Conservation (phyloP, 2,113 vertebrate species). For the Sinocyclocheilus anshuiensis region DNA sequence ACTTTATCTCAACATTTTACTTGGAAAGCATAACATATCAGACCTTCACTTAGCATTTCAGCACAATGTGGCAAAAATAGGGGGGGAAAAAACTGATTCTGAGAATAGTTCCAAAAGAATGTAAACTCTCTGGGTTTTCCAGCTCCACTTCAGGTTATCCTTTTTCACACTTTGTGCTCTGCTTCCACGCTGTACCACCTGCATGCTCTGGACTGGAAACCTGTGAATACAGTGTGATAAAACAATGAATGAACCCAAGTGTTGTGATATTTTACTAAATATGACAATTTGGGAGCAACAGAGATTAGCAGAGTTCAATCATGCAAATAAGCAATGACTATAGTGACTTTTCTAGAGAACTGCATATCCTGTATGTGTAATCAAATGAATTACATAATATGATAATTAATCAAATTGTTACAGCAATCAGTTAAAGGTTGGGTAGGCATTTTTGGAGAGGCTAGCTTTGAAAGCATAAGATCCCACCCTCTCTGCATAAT, state of each 20-base stretch:
- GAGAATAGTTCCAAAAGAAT: background rate
- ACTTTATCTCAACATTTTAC: slow-evolving; percentile 36
- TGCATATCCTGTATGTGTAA: background rate
- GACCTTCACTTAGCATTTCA: slow-evolving; percentile 24
- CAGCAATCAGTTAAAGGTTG: too few relatives aligned
- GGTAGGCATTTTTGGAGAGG: too few relatives aligned
- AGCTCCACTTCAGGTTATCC: too few relatives aligned
- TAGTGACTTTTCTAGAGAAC: background rate
- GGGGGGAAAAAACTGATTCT: background rate
- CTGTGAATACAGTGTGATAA: background rate
- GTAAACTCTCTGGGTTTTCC: background rate
- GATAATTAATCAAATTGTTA: too few relatives aligned
- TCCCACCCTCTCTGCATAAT: too few relatives aligned
- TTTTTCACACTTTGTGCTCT: background rate
- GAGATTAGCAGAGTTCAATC: background rate
- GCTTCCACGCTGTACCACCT: background rate
- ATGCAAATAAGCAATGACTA: background rate
- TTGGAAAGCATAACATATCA: slow-evolving; percentile 24
- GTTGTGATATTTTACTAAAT: background rate
- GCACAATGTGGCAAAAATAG: background rate
- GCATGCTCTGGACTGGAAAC: too few relatives aligned
- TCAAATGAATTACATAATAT: too few relatives aligned
- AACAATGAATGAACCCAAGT: background rate
- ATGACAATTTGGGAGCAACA: background rate
- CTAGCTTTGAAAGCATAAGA: too few relatives aligned